Evolutionary conservation across 2,113 vertebrate genomes (phyloP).

Genomic region (Trachemys scripta): DNA sequence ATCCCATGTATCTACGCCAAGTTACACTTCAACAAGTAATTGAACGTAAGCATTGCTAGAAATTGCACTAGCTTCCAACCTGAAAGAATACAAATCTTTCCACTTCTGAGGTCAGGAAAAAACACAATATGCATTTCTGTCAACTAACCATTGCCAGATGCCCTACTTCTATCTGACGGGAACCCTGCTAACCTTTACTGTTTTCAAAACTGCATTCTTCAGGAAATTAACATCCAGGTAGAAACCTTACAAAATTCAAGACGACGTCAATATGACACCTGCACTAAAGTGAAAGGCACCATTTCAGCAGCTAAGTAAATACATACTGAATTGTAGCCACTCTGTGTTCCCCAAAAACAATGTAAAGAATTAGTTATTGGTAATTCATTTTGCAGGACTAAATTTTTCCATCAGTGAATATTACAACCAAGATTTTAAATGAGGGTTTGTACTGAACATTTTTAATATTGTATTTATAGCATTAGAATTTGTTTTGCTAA

Average conservation of each 20-base stretch:
- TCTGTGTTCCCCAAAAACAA: neutral
- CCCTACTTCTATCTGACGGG: neutral
- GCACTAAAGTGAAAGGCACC: neutral
- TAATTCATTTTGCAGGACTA: neutral
- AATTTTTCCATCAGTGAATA: neutral
- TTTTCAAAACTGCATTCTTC: neutral
- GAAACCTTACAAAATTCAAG: neutral
- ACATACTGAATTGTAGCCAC: neutral
- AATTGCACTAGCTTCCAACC: neutral
- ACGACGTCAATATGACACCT: neutral
- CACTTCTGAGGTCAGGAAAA: slow-evolving; percentile 46
- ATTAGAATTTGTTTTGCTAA: neutral
- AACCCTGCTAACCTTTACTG: neutral
- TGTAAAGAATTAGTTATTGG: neutral
- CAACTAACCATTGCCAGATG: neutral
- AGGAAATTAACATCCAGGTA: neutral
- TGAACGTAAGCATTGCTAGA: neutral
- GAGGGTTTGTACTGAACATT: neutral
- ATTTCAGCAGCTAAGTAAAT: neutral
- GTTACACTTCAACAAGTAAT: neutral
- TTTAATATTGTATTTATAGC: neutral
- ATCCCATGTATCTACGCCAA: slow-evolving; percentile 25
- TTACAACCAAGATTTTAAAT: neutral
- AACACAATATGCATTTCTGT: slow-evolving; percentile 24
- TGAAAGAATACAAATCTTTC: neutral